Percentiles rank a stretch among this genome's conserved stretches.
Conservation (phyloP, 2,797 vertebrate species). For the Epinephelus awoara region DNA sequence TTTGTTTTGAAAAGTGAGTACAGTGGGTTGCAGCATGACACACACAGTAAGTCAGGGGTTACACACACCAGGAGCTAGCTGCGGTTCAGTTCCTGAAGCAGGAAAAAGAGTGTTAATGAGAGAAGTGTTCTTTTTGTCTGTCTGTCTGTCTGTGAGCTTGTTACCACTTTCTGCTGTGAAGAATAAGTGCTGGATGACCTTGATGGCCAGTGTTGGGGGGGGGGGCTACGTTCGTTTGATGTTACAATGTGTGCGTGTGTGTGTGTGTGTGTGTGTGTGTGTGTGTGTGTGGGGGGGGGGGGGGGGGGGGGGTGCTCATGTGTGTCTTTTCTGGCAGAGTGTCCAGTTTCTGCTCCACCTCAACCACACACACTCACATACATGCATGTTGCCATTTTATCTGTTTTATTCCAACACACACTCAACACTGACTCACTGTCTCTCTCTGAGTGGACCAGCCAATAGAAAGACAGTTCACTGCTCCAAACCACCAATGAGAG, state of each 20-base stretch:
- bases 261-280: constrained; percentile 6
- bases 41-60: constrained; percentile 25
- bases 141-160: too few species aligned
- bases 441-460: too few species aligned
- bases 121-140: too few species aligned
- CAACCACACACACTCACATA: neutral
- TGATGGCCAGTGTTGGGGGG: constrained; percentile 16
- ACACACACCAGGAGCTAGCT: constrained; percentile 8
- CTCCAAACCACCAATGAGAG: too few species aligned
- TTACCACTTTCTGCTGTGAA: too few species aligned
- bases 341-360: constrained; percentile 37
- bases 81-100: neutral
- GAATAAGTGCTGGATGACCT: constrained; percentile 46
- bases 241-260: constrained; percentile 6
- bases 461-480: too few species aligned
- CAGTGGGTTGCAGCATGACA: neutral
- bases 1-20: too few species aligned
- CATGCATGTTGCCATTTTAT: neutral
- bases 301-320: neutral
- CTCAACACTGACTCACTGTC: neutral
- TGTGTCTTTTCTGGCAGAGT: constrained; percentile 10
- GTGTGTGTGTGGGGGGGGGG: constrained; percentile 8
- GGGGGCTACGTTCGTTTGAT: constrained; percentile 23
- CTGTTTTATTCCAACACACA: neutral
- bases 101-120: too few species aligned